Percentiles rank a stretch among this genome's conserved stretches.
Conservation (phyloP, 2,797 vertebrate species). For the Urophycis tenuis region DNA sequence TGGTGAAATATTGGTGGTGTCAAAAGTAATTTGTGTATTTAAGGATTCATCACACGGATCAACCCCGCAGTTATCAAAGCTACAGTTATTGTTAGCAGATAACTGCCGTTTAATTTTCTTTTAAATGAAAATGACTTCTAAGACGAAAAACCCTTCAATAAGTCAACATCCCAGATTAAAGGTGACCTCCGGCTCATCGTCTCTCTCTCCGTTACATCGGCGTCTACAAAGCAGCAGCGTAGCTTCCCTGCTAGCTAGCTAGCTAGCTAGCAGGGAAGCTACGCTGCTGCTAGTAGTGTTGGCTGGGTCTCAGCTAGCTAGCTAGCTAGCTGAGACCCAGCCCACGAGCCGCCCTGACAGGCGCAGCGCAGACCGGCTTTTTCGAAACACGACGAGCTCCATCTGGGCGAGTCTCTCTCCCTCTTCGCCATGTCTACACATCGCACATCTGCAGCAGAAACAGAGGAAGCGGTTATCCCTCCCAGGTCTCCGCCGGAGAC, state of each 20-base stretch:
- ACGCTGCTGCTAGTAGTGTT: too few relatives aligned
- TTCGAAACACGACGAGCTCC: background rate
- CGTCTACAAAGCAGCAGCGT: too few relatives aligned
- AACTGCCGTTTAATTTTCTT: too few relatives aligned
- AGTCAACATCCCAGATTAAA: background rate
- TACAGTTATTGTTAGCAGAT: too few relatives aligned
- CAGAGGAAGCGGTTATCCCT: background rate
- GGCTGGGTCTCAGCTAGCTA: background rate
- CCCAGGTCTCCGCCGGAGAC: background rate
- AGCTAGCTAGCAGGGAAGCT: too few relatives aligned
- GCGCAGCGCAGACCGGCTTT: background rate
- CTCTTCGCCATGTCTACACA: background rate
- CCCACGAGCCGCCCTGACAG: background rate
- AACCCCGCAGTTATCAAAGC: too few relatives aligned
- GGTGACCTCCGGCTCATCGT: background rate
- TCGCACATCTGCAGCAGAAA: background rate
- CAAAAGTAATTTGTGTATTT: too few relatives aligned
- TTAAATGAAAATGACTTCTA: too few relatives aligned
- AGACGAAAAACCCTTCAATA: background rate
- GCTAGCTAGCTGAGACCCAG: background rate
- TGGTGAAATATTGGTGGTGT: background rate
- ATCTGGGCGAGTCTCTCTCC: background rate
- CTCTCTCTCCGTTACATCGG: background rate
- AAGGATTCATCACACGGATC: too few relatives aligned
- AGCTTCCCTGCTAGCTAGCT: too few relatives aligned